These are phyloP conservation scores for Cyphomyrus plagiostoma DNA, from an alignment of 2,113 vertebrate genomes.

Conservation along the genomic window DNA sequence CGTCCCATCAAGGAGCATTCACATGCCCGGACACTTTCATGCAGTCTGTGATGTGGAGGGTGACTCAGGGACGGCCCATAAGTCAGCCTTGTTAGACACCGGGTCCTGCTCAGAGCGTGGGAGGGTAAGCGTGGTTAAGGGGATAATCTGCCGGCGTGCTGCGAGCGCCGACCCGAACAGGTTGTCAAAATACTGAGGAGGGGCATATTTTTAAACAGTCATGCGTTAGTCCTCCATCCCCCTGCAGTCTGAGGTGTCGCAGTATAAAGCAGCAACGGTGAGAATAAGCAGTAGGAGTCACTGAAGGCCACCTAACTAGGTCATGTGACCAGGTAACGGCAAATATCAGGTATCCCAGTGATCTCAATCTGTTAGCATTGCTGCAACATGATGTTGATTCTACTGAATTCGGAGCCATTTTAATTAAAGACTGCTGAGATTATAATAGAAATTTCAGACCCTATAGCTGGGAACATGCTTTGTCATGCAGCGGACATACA, in stretches of 20 bases:
- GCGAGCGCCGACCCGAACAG: background rate
- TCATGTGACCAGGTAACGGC: background rate
- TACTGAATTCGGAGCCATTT: background rate
- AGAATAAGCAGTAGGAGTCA: background rate
- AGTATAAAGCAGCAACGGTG: background rate
- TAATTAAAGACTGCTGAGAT: slow-evolving; percentile 2
- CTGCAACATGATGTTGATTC: background rate
- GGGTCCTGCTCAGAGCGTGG: background rate
- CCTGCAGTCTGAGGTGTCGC: background rate
- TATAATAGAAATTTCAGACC: background rate
- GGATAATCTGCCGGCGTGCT: background rate
- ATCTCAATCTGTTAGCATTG: background rate
- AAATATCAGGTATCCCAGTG: background rate
- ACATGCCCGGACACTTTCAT: no score
- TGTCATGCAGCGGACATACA: background rate
- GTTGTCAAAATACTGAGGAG: background rate
- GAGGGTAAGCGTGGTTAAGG: background rate
- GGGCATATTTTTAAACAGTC: background rate
- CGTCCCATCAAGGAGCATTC: background rate
- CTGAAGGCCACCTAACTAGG: background rate
- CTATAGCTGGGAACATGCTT: background rate
- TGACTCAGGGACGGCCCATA: background rate
- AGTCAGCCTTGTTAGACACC: background rate
- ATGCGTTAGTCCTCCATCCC: background rate
- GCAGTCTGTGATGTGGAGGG: background rate